Evolutionary conservation across 2,113 vertebrate genomes (phyloP).

Genomic region (Circaetus cinerascens): DNA sequence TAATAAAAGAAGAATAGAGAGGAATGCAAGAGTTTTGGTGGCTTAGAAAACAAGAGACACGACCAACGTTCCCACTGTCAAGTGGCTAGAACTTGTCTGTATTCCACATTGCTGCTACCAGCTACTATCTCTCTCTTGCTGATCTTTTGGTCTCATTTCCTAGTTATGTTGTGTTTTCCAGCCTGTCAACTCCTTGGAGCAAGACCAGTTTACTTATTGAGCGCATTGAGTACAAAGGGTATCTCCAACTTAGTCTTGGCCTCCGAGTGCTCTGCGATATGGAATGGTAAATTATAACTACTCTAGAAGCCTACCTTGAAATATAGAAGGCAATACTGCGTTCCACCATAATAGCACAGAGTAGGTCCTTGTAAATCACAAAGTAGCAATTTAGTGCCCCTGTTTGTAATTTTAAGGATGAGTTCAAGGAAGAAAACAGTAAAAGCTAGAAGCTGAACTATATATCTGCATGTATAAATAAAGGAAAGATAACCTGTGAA

Average conservation of each 20-base stretch:
- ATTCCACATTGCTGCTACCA: not conserved
- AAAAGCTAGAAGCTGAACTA: not conserved
- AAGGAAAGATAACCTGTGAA: not conserved
- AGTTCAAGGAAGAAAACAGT: not conserved
- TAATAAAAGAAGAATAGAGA: not conserved
- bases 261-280: not conserved
- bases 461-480: not conserved
- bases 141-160: not conserved
- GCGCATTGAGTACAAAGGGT: not conserved
- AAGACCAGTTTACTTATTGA: not conserved
- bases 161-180: not conserved
- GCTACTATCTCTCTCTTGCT: not conserved
- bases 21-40: not conserved
- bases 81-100: not conserved
- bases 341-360: not conserved
- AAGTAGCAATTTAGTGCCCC: not conserved
- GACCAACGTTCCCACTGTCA: rapidly evolving
- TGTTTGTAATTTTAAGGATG: not conserved
- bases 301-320: not conserved
- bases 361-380: not conserved
- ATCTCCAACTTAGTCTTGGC: not conserved
- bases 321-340: not conserved
- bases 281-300: not conserved
- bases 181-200: not conserved
- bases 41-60: not conserved